phyloP scores from a whole-genome alignment of 2,113 vertebrate species.

The Grammomys dolichurus region DNA sequence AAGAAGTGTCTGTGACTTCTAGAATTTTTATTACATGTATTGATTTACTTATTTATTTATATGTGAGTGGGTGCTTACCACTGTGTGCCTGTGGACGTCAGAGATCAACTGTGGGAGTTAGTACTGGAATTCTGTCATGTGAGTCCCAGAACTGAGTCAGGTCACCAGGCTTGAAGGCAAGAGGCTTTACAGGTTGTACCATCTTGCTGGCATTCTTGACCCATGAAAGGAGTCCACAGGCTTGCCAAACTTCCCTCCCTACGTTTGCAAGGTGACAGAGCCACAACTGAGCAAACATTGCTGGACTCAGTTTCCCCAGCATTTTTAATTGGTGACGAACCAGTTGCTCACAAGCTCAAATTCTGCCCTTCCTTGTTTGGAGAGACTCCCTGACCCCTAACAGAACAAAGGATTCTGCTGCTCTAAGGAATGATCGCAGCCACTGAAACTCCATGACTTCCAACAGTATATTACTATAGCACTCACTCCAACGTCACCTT shows the following conservation, averaged over 20 bases:
- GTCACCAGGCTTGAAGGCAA: not conserved
- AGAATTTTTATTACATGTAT: not conserved
- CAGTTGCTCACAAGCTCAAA: not conserved
- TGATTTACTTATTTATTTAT: not conserved
- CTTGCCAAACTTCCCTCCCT: not conserved
- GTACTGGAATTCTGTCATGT: not conserved
- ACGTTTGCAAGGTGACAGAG: not conserved
- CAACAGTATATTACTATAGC: not conserved
- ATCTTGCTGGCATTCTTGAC: not conserved
- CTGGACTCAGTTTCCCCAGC: not conserved
- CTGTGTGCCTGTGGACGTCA: not conserved
- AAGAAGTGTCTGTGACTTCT: not conserved
- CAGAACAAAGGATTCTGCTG: conserved; percentile 39
- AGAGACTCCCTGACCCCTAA: not conserved
- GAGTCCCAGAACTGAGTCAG: not conserved
- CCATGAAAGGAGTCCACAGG: not conserved
- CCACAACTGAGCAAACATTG: not conserved
- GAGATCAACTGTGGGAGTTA: not conserved
- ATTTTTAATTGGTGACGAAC: conserved; percentile 18
- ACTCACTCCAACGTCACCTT: not conserved
- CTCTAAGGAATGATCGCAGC: not conserved
- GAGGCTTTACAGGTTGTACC: not conserved
- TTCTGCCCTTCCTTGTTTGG: not conserved
- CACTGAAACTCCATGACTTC: not conserved
- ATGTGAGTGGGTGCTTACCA: not conserved